Percentiles rank a stretch among this genome's conserved stretches.
Evolutionary conservation across 1,140 invertebrate genomes (phyloP).

Genomic region (Heliconius eleuchia): DNA sequence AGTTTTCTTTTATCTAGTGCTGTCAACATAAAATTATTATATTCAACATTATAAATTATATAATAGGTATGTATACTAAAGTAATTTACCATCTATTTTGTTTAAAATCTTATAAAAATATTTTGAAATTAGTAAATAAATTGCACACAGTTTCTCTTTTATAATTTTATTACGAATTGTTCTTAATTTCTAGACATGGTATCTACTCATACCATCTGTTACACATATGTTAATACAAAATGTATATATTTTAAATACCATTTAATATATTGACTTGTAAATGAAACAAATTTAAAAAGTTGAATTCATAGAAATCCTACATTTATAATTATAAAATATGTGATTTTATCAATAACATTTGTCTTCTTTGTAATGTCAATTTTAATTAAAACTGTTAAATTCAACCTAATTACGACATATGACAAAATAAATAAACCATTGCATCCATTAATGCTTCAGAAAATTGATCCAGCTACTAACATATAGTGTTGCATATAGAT

Average conservation of each 20-base stretch:
- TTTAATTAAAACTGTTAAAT: slow-evolving; percentile 16
- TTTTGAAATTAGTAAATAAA: slow-evolving; percentile 43
- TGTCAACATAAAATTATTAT: not conserved
- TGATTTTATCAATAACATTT: slow-evolving; percentile 25
- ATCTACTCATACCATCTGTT: slow-evolving; percentile 46
- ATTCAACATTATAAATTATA: too few species aligned
- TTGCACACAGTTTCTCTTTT: slow-evolving; percentile 56
- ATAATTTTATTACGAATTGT: slow-evolving; percentile 67
- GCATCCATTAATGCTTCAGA: slow-evolving; percentile 60
- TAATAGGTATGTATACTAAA: not conserved
- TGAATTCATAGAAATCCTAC: slow-evolving; percentile 21
- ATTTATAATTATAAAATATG: slow-evolving; percentile 24
- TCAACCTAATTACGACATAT: slow-evolving; percentile 25
- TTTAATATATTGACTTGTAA: slow-evolving; percentile 33
- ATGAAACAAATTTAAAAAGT: slow-evolving; percentile 30
- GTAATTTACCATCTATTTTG: not conserved
- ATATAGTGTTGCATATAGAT: slow-evolving; percentile 61
- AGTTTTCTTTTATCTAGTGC: not conserved
- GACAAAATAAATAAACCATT: slow-evolving; percentile 31
- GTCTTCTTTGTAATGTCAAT: slow-evolving; percentile 27
- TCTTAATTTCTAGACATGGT: slow-evolving; percentile 61
- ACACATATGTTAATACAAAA: slow-evolving; percentile 44
- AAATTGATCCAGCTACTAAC: slow-evolving; percentile 67
- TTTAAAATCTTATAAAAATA: not conserved
- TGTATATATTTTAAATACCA: slow-evolving; percentile 31